Conservation (phyloP, 2,113 vertebrate species). For the Bos indicus region DNA sequence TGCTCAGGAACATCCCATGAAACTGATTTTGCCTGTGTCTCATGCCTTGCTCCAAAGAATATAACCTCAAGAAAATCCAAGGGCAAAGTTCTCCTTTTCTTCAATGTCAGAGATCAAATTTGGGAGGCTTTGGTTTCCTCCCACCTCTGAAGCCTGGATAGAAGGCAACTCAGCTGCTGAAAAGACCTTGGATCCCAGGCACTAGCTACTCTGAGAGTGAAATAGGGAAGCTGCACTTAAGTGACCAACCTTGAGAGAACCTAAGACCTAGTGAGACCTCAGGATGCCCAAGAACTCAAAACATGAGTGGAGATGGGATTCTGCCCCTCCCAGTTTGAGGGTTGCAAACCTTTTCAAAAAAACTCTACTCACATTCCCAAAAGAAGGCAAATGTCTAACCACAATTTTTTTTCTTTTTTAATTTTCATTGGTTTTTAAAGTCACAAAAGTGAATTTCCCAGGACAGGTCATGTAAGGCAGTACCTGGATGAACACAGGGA, state of each 20-base stretch:
- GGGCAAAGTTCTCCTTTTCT: not conserved
- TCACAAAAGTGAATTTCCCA: not conserved
- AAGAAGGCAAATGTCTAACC: not conserved
- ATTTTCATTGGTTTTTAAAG: not conserved
- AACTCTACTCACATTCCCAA: not conserved
- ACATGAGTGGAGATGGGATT: not conserved
- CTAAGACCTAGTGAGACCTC: not conserved
- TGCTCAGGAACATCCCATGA: not conserved
- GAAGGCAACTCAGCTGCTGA: not conserved
- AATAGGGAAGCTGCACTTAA: not conserved
- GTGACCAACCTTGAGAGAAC: not conserved
- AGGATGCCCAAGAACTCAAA: not conserved
- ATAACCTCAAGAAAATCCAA: conserved; percentile 7
- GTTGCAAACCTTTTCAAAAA: not conserved
- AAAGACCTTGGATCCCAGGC: not conserved
- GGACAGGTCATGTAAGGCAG: not conserved
- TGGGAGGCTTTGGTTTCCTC: not conserved
- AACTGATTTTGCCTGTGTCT: not conserved
- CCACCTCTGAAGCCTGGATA: not conserved
- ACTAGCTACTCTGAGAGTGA: not conserved
- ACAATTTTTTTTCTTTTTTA: not conserved
- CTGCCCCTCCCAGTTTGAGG: not conserved
- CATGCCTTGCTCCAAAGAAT: not conserved
- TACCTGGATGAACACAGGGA: not conserved
- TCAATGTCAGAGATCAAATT: not conserved